These are phyloP conservation scores for Thunnus maccoyii DNA, from an alignment of 2,113 vertebrate species.

Conservation along the genomic window DNA sequence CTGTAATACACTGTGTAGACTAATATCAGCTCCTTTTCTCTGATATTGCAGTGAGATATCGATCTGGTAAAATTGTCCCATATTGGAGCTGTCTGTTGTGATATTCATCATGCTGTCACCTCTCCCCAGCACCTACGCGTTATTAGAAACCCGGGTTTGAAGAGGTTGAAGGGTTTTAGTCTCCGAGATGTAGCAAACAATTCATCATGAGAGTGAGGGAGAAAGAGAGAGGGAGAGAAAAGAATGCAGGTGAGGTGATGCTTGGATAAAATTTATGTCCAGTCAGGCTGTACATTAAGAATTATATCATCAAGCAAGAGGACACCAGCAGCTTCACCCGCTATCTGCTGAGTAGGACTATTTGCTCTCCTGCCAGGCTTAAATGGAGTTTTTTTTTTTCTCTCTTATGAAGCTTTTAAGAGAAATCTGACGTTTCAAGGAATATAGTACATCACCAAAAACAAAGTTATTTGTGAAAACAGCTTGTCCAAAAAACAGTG, in stretches of 20 bases:
- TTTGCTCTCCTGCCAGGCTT: constrained; percentile 81
- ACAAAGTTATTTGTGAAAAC: constrained; percentile 69
- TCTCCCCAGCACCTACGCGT: constrained; percentile 94
- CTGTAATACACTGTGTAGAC: constrained; percentile 99
- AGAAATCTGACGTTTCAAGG: constrained; percentile 71
- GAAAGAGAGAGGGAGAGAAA: constrained; percentile 55
- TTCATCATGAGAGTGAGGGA: constrained; percentile 86
- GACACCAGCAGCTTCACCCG: constrained; percentile 73
- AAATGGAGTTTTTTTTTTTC: constrained; percentile 74
- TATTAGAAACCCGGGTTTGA: constrained; percentile 98
- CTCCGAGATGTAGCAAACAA: constrained; percentile 95
- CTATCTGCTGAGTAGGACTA: constrained; percentile 85
- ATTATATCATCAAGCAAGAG: constrained; percentile 86
- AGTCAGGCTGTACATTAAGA: constrained; percentile 85
- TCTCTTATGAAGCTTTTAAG: constrained; percentile 74
- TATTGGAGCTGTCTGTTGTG: constrained; percentile 99
- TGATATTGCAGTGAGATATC: constrained; percentile 99
- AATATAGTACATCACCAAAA: constrained; percentile 70
- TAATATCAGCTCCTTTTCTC: constrained; percentile 99
- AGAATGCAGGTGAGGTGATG: constrained; percentile 87
- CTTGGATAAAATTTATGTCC: constrained; percentile 87
- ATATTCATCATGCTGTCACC: constrained; percentile 99
- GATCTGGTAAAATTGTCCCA: constrained; percentile 99
- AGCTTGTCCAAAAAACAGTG: constrained; percentile 72
- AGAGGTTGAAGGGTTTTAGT: constrained; percentile 94